A percentile compares a stretch with the other conserved stretches of the same genome.
Evolutionary conservation across 2,888 invertebrate genomes (phyloP).

Genomic region (Atethmia centrago): DNA sequence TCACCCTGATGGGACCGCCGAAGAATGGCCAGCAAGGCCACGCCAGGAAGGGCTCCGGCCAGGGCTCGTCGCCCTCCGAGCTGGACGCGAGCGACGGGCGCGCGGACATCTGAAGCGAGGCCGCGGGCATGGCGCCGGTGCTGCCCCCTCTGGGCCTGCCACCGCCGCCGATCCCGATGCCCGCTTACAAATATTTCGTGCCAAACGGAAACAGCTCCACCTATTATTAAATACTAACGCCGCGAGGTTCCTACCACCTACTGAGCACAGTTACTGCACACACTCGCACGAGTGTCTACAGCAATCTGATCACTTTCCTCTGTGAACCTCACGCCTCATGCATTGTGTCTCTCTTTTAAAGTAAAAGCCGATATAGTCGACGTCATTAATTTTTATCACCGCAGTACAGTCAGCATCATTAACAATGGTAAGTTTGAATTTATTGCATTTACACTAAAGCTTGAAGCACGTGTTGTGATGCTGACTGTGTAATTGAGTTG

Average conservation of each 20-base stretch:
- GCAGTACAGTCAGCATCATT: constrained; percentile 64
- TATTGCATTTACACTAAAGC: constrained; percentile 61
- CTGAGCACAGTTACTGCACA: constrained; percentile 41
- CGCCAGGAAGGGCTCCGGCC: constrained; percentile 78
- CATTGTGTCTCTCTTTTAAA: constrained; percentile 50
- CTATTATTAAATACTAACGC: constrained; percentile 79
- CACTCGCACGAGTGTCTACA: constrained; percentile 16
- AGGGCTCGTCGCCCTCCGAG: constrained; percentile 89
- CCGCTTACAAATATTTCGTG: constrained; percentile 87
- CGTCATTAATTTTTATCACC: constrained; percentile 60
- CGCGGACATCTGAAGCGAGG: constrained; percentile 89
- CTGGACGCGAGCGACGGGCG: constrained; percentile 92
- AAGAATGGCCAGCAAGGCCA: constrained; percentile 80
- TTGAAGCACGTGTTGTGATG: constrained; percentile 48
- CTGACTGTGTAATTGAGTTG: constrained; percentile 52
- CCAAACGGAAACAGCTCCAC: constrained; percentile 86
- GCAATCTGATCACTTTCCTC: constrained; percentile 16
- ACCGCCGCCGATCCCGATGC: constrained; percentile 84
- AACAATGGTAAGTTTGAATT: constrained; percentile 41
- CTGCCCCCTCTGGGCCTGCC: constrained; percentile 70
- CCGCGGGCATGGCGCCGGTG: constrained; percentile 83
- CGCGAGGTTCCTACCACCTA: constrained; percentile 54
- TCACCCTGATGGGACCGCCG: constrained; percentile 86
- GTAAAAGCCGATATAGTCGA: constrained; percentile 53
- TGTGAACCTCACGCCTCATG: constrained; percentile 50